Conservation (phyloP, 2,113 vertebrate genomes). For the Merops nubicus region DNA sequence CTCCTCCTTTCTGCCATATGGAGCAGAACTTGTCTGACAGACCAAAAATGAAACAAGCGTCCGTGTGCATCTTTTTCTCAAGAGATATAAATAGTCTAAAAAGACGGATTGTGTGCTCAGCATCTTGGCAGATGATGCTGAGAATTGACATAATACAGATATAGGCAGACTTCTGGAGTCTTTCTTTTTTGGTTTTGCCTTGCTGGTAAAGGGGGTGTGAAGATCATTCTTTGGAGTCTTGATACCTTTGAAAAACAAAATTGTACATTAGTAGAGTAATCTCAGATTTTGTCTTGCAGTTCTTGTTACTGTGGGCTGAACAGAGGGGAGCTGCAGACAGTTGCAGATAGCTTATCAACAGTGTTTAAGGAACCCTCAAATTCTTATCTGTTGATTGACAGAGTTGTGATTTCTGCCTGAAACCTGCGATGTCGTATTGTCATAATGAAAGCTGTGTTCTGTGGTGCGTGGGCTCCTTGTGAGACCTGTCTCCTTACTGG, state of each 20-base stretch:
- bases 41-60: background rate
- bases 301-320: background rate
- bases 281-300: background rate
- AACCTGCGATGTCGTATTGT: background rate
- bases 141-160: slow-evolving; percentile 1
- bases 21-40: background rate
- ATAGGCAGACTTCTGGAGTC: accelerated
- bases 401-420: background rate
- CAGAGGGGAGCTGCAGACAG: background rate
- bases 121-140: background rate
- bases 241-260: background rate
- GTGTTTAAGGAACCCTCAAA: background rate
- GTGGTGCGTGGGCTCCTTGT: accelerated
- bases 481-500: background rate
- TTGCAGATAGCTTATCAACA: background rate
- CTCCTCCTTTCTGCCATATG: background rate
- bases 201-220: background rate
- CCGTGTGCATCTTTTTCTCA: background rate
- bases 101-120: background rate
- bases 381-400: background rate
- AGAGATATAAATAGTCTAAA: background rate
- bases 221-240: background rate
- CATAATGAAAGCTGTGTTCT: background rate
- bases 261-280: background rate
- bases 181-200: background rate